phyloP scores from a whole-genome alignment of 2,113 vertebrate species.

The Archocentrus centrarchus region DNA sequence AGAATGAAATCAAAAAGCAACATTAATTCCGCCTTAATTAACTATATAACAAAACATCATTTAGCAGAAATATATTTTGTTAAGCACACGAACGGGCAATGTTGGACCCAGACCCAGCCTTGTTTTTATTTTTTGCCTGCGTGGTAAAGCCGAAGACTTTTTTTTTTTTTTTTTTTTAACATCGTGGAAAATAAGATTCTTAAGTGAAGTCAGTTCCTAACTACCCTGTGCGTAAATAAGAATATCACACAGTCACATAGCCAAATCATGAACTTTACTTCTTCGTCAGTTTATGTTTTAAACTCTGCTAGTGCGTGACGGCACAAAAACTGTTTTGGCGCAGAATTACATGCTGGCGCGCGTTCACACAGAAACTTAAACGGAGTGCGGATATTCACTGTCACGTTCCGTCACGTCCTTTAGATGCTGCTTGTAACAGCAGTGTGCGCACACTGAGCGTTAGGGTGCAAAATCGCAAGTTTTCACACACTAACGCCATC shows the following conservation, averaged over 20 bases:
- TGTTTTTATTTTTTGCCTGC: background rate
- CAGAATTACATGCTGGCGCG: background rate
- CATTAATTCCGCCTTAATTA: background rate
- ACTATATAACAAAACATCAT: background rate
- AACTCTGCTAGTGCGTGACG: background rate
- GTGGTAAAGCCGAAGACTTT: background rate
- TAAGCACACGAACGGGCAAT: background rate
- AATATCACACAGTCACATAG: background rate
- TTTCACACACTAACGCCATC: background rate
- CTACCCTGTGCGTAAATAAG: no score
- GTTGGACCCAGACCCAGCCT: no score
- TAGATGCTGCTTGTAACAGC: background rate
- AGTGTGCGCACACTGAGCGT: background rate
- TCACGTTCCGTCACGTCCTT: background rate
- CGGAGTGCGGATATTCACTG: background rate
- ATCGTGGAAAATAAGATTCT: no score
- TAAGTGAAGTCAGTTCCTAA: background rate
- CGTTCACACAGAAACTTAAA: background rate
- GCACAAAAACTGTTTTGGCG: background rate
- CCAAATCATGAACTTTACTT: background rate
- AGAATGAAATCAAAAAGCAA: background rate
- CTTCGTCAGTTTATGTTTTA: background rate
- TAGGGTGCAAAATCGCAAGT: background rate
- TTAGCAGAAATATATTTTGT: background rate
- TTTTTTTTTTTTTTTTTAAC: no score